A percentile compares a stretch with the other conserved stretches of the same genome.
Conservation (phyloP, 1,140 invertebrate genomes). For the Drosophila subobscura region DNA sequence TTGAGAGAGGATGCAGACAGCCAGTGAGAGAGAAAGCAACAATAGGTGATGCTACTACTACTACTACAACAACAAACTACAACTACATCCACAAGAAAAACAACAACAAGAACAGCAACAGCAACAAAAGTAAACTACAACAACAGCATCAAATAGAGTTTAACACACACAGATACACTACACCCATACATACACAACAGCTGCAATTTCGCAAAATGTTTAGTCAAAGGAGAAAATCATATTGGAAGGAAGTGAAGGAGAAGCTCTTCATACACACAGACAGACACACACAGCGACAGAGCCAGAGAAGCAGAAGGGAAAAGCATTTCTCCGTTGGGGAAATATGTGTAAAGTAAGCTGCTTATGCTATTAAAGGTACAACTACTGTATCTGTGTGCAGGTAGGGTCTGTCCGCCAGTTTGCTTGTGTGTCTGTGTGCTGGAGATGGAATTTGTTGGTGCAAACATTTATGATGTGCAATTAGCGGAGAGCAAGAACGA, state of each 20-base stretch:
- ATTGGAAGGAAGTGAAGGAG: slow-evolving; percentile 33
- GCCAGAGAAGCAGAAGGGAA: neutral
- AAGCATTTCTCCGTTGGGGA: slow-evolving; percentile 11
- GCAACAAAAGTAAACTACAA: slow-evolving; percentile 51
- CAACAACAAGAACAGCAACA: slow-evolving; percentile 45
- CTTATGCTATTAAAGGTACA: slow-evolving; percentile 49
- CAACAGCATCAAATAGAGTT: slow-evolving; percentile 69
- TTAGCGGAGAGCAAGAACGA: slow-evolving; percentile 33
- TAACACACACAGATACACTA: slow-evolving; percentile 47
- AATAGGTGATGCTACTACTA: slow-evolving; percentile 48
- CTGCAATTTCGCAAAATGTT: slow-evolving; percentile 50
- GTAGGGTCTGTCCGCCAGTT: neutral
- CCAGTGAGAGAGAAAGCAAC: slow-evolving; percentile 15
- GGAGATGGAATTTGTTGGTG: slow-evolving; percentile 38
- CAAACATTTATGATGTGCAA: slow-evolving; percentile 62
- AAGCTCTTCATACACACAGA: slow-evolving; percentile 8
- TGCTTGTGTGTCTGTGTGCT: slow-evolving; percentile 14
- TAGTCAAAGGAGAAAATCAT: slow-evolving; percentile 49
- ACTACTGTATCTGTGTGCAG: slow-evolving; percentile 2
- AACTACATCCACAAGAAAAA: slow-evolving; percentile 44
- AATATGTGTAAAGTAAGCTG: slow-evolving; percentile 57
- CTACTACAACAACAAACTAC: slow-evolving; percentile 48
- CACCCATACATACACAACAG: slow-evolving; percentile 15
- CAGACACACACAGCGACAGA: neutral
- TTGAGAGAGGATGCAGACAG: slow-evolving; percentile 68